These are phyloP conservation scores for Passer domesticus DNA, from an alignment of 2,113 vertebrate species.

Conservation along the genomic window DNA sequence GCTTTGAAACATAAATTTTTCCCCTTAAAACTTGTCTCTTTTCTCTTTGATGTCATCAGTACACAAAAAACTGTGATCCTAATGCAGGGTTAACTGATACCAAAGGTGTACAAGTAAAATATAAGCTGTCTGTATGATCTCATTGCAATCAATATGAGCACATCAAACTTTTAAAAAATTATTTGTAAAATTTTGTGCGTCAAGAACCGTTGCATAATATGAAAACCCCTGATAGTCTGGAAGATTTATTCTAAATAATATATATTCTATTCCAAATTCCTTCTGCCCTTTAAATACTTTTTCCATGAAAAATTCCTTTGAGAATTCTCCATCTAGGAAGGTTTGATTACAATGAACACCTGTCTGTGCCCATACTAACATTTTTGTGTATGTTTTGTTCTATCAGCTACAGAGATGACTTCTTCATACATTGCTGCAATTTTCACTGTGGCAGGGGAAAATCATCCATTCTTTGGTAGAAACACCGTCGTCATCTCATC, in stretches of 20 bases:
- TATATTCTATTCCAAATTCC: background rate
- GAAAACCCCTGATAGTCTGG: background rate
- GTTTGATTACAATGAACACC: background rate
- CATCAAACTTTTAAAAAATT: accelerated
- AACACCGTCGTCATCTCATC: background rate
- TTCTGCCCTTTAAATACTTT: background rate
- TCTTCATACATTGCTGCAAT: background rate
- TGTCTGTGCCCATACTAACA: background rate
- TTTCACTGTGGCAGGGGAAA: background rate
- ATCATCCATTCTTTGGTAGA: background rate
- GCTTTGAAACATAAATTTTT: background rate
- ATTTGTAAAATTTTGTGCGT: accelerated
- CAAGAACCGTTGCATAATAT: background rate
- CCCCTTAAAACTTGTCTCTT: background rate
- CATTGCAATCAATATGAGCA: background rate
- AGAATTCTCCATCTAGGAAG: background rate
- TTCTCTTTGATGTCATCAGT: background rate
- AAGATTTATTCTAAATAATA: background rate
- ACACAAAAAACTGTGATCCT: background rate
- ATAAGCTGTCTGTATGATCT: background rate
- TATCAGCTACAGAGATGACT: background rate
- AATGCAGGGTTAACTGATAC: background rate
- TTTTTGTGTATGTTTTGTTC: background rate
- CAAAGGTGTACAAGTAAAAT: background rate
- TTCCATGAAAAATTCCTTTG: background rate